Evolutionary conservation across 2,797 vertebrate genomes (phyloP).

Genomic region (Xenopus petersii): DNA sequence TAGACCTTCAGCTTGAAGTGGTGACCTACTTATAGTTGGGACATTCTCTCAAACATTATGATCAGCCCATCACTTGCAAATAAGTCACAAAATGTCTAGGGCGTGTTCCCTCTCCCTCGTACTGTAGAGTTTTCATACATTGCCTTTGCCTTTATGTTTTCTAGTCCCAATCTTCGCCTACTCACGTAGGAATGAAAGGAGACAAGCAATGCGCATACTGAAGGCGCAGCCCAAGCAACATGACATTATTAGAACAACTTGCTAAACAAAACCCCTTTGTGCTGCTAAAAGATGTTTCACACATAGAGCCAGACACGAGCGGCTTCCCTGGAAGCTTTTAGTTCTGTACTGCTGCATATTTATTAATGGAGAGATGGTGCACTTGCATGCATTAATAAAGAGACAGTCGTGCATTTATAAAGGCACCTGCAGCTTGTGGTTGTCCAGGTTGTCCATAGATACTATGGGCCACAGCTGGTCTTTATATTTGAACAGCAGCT

Average conservation of each 20-base stretch:
- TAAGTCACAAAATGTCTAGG: not conserved
- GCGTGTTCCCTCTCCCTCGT: not conserved
- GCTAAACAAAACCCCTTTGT: slow-evolving; percentile 6
- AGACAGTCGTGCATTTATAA: not conserved
- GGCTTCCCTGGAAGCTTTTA: not conserved
- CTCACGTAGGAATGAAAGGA: not conserved
- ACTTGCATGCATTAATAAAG: not conserved
- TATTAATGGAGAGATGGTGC: not conserved
- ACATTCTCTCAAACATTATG: too few species aligned
- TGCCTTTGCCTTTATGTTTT: too few species aligned
- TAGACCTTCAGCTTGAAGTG: too few species aligned
- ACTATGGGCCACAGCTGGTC: too few species aligned
- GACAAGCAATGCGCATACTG: not conserved
- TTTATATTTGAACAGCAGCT: too few species aligned
- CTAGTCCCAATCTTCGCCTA: not conserved
- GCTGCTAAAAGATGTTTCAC: not conserved
- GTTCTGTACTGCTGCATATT: not conserved
- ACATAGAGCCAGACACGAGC: not conserved
- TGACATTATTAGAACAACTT: slow-evolving; percentile 6
- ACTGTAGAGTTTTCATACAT: too few species aligned
- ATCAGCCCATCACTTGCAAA: too few species aligned
- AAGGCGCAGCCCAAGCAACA: not conserved
- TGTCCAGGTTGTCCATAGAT: too few species aligned
- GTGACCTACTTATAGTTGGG: too few species aligned
- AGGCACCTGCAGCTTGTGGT: not conserved